Conservation (phyloP, 2,888 invertebrate species). For the Andrena minutula region DNA sequence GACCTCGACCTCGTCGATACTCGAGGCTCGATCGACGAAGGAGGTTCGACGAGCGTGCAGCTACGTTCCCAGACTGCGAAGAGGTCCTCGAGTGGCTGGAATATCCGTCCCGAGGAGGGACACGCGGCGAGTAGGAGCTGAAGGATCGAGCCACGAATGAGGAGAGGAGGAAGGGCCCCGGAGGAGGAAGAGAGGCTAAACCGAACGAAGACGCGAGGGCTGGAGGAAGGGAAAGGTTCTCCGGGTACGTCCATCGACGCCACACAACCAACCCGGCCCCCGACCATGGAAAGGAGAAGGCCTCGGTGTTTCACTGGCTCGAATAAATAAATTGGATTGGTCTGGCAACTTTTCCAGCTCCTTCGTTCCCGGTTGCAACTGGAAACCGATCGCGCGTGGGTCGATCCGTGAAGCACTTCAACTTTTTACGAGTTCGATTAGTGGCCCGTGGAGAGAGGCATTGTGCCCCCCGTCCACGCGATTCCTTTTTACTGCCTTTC, state of each 20-base stretch:
- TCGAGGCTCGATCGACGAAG: constrained; percentile 24
- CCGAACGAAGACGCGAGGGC: background rate
- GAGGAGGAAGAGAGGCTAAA: background rate
- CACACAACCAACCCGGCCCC: constrained; percentile 30
- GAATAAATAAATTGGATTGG: constrained; percentile 69
- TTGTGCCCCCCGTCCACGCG: constrained; percentile 24
- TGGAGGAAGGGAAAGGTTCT: constrained; percentile 18
- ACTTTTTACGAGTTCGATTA: constrained; percentile 66
- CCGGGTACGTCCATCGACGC: constrained; percentile 22
- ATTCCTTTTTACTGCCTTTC: constrained; percentile 20
- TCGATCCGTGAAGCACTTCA: constrained; percentile 48
- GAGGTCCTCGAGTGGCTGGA: constrained; percentile 52
- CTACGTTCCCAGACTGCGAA: constrained; percentile 48
- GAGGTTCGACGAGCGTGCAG: constrained; percentile 44
- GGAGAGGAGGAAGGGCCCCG: constrained; percentile 8
- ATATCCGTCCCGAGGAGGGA: constrained; percentile 34
- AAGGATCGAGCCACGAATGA: background rate
- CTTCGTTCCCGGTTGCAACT: constrained; percentile 35
- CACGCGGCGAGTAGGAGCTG: background rate
- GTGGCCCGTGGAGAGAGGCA: constrained; percentile 27
- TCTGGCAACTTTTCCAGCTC: constrained; percentile 50
- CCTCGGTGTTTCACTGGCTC: constrained; percentile 44
- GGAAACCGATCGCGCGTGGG: constrained; percentile 43
- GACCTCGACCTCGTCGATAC: constrained; percentile 32
- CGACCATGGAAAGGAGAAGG: background rate